These are phyloP conservation scores for Automeris io DNA, from an alignment of 2,888 invertebrate species.

Conservation along the genomic window DNA sequence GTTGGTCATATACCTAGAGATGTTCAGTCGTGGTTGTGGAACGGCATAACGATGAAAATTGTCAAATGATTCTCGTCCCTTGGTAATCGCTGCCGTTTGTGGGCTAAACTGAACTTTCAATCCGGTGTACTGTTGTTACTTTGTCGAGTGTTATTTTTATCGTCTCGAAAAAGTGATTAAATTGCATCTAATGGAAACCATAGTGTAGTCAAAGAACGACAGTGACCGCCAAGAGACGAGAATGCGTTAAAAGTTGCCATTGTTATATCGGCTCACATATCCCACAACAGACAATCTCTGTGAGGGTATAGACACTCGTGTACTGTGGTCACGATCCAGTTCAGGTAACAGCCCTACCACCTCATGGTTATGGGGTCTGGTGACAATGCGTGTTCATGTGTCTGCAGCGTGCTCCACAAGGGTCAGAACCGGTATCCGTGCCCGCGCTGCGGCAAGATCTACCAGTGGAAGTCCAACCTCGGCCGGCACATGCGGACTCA, in stretches of 20 bases:
- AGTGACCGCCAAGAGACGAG: background rate
- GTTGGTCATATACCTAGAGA: too few species aligned
- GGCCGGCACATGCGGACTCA: constrained; percentile 61
- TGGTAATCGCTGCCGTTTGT: too few species aligned
- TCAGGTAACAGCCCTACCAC: background rate
- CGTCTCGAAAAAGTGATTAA: too few species aligned
- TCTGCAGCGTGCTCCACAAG: constrained; percentile 52
- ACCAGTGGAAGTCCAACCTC: constrained; percentile 68
- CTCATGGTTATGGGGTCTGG: background rate
- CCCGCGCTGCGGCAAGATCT: constrained; percentile 60
- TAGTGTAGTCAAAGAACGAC: background rate
- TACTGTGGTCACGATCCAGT: background rate
- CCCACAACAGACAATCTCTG: background rate
- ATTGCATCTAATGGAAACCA: too few species aligned
- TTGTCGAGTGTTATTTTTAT: too few species aligned
- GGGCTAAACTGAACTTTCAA: too few species aligned
- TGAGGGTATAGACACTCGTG: background rate
- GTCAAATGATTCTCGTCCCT: too few species aligned
- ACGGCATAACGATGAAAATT: too few species aligned
- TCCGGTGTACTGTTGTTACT: too few species aligned
- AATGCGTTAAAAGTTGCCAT: background rate
- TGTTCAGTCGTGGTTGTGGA: too few species aligned
- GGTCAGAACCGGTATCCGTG: constrained; percentile 63
- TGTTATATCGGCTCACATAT: background rate
- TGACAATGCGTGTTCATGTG: background rate